A percentile compares a stretch with the other conserved stretches of the same genome.
Conservation (phyloP, 2,888 invertebrate species). For the Oligia latruncula region DNA sequence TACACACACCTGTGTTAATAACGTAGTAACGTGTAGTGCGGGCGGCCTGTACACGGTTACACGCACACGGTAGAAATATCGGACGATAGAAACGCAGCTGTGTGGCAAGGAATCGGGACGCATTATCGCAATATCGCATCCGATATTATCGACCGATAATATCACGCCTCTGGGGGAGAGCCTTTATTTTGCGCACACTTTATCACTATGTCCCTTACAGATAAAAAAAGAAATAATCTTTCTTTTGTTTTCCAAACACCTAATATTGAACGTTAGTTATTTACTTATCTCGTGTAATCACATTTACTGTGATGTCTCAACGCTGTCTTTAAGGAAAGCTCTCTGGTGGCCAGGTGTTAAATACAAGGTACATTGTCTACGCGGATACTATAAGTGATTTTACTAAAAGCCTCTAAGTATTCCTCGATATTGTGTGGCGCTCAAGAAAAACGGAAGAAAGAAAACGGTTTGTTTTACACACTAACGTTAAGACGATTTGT, state of each 20-base stretch:
- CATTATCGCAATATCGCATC: too few relatives aligned
- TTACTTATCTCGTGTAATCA: conserved; percentile 38
- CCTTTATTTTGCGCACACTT: not conserved
- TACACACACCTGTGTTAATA: too few relatives aligned
- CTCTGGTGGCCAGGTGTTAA: conserved; percentile 46
- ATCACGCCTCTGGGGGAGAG: too few relatives aligned
- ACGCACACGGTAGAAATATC: too few relatives aligned
- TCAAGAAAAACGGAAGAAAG: conserved; percentile 9
- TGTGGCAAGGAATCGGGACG: too few relatives aligned
- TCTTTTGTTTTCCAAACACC: conserved; percentile 18
- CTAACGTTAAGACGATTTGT: not conserved
- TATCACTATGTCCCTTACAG: not conserved
- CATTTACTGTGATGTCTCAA: conserved; percentile 56
- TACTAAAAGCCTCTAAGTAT: conserved; percentile 47
- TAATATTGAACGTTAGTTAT: conserved; percentile 13
- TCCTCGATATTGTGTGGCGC: conserved; percentile 14
- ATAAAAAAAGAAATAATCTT: conserved; percentile 11
- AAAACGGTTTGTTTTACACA: too few relatives aligned
- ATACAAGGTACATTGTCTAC: conserved; percentile 33
- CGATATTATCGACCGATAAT: too few relatives aligned
- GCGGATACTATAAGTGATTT: conserved; percentile 40
- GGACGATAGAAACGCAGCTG: too few relatives aligned
- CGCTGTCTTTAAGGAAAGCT: conserved; percentile 37
- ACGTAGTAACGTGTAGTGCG: too few relatives aligned
- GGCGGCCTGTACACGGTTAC: too few relatives aligned